Evolutionary conservation across 1,140 invertebrate species (phyloP).

Genomic region (Hycleus phaleratus): DNA sequence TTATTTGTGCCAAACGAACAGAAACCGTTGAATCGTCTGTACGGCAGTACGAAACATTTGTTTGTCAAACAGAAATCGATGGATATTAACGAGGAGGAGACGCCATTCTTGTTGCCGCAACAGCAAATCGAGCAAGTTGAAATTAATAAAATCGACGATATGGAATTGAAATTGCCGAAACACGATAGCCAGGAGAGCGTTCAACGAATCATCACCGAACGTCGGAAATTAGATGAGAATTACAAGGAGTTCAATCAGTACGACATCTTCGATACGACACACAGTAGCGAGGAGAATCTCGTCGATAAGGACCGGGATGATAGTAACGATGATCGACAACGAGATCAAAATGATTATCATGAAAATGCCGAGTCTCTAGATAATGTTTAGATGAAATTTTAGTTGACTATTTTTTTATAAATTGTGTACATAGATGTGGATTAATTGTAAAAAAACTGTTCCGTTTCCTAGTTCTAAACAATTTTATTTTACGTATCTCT

Average conservation of each 20-base stretch:
- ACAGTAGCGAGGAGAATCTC: constrained; percentile 30
- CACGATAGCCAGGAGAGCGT: constrained; percentile 39
- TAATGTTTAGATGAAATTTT: constrained; percentile 1
- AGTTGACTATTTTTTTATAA: constrained; percentile 20
- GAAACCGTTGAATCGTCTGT: constrained; percentile 35
- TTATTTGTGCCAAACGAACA: constrained; percentile 27
- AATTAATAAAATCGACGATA: constrained; percentile 11
- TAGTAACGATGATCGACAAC: constrained; percentile 6
- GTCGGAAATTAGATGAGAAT: constrained; percentile 36
- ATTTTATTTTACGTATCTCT: constrained; percentile 21
- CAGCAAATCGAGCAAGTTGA: constrained; percentile 6
- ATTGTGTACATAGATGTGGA: constrained; percentile 17
- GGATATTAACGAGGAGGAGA: constrained; percentile 25
- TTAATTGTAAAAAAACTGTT: constrained; percentile 13
- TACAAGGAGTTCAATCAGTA: constrained; percentile 34
- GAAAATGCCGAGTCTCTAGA: constrained; percentile 10
- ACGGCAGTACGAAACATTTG: constrained; percentile 41
- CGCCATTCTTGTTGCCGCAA: constrained; percentile 28
- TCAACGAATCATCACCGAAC: constrained; percentile 37
- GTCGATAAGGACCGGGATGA: constrained; percentile 18
- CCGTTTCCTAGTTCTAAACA: constrained; percentile 4
- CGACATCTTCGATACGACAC: constrained; percentile 36
- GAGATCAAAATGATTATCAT: constrained; percentile 12
- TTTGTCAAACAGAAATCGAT: constrained; percentile 36
- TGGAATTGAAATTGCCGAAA: constrained; percentile 24